These are phyloP conservation scores for Coracias cyanogaster DNA, from an alignment of 2,797 vertebrate genomes.

Conservation along the genomic window DNA sequence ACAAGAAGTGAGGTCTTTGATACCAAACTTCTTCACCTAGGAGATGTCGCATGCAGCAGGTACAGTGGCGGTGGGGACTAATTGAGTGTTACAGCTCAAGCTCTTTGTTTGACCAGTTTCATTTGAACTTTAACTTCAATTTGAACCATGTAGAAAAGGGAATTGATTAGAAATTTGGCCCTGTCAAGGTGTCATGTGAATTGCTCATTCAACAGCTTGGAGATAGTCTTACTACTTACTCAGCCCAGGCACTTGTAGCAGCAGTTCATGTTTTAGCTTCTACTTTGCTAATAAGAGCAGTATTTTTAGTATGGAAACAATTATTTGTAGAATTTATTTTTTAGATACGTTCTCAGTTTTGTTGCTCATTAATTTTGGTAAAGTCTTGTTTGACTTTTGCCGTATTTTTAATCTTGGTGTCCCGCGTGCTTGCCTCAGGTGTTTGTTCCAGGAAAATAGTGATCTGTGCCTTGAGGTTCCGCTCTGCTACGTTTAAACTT, in stretches of 20 bases:
- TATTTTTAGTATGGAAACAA: background rate
- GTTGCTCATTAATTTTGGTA: background rate
- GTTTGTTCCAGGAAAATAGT: slow-evolving; percentile 23
- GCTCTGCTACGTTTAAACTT: slow-evolving; percentile 3
- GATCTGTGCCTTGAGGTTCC: background rate
- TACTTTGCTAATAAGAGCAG: background rate
- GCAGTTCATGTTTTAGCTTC: background rate
- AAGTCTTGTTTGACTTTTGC: background rate
- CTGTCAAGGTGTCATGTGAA: background rate
- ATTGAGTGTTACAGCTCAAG: background rate
- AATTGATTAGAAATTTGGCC: slow-evolving; percentile 23
- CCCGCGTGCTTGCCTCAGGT: background rate
- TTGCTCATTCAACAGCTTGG: background rate
- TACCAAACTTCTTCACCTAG: background rate
- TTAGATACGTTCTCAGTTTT: background rate
- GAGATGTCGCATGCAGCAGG: background rate
- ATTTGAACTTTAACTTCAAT: slow-evolving; percentile 6
- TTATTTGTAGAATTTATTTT: background rate
- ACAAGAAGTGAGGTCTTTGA: background rate
- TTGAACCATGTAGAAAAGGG: background rate
- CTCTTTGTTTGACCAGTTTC: background rate
- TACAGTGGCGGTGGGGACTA: background rate
- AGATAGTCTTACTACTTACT: background rate
- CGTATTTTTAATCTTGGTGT: background rate
- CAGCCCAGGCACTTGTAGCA: background rate